Evolutionary conservation across 2,797 vertebrate species (phyloP).

Genomic region (Erethizon dorsatum): DNA sequence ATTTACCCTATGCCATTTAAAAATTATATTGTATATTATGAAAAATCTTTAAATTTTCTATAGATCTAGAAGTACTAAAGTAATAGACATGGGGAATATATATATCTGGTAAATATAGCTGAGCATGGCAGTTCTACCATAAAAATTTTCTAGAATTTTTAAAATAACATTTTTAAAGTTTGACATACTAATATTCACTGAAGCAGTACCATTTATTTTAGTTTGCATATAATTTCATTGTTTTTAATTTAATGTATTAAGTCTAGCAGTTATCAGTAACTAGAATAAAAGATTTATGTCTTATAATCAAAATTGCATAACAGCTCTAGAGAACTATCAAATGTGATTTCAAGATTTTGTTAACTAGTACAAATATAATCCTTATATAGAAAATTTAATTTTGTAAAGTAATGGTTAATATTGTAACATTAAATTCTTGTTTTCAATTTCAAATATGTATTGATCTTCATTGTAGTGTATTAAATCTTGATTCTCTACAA

Average conservation of each 20-base stretch:
- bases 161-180: conserved; percentile 86
- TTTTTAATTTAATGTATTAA: conserved; percentile 89
- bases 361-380: conserved; percentile 89
- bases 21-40: conserved; percentile 1
- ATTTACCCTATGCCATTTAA: conserved; percentile 82
- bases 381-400: conserved; percentile 90
- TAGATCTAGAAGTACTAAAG: conserved; percentile 83
- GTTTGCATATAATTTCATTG: conserved; percentile 87
- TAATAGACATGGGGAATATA: conserved; percentile 78
- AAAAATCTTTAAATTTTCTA: conserved; percentile 85
- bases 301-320: conserved; percentile 89
- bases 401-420: conserved; percentile 94
- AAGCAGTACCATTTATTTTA: conserved; percentile 88
- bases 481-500: conserved; percentile 87
- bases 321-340: conserved; percentile 90
- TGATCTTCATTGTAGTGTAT: conserved; percentile 88
- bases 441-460: conserved; percentile 87
- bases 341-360: conserved; percentile 91
- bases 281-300: conserved; percentile 86
- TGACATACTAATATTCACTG: conserved; percentile 84
- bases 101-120: conserved; percentile 80
- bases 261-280: conserved; percentile 88
- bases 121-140: conserved; percentile 83
- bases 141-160: conserved; percentile 86
- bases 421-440: conserved; percentile 92